Evolutionary conservation across 2,797 vertebrate genomes (phyloP), one percentile per base, ranked within the genome.

Genomic region (Meriones psammophilus): DNA sequence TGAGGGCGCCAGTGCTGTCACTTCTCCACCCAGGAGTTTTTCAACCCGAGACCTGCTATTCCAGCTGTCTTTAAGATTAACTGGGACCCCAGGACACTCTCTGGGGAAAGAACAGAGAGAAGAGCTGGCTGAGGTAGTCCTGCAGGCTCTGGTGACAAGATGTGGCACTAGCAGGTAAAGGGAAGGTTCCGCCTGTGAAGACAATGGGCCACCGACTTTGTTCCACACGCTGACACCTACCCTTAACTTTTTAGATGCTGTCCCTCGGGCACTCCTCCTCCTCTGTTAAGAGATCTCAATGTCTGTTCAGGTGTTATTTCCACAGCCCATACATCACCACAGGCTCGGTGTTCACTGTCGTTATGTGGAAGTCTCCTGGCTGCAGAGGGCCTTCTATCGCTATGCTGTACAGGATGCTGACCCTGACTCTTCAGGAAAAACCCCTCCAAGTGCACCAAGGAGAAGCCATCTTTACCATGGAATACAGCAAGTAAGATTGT

Each of bases 301-400:
- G 6, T 96, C 93, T 58, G 28, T 46, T 80, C 73, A 97, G 96
- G 96, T 97, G 97, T 95, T 96, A 97, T 56, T 96, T 97, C 80
- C 96, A 97, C 46, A 95, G 90, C 20, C 95, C 94, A 54, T 92
- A 89, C 18, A 50, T 97, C 56, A 95, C 80, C 54, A 60, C 85
- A 13, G 68, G 50, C 33, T 93, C 97, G 90, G 64, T 96, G 42
- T 97, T 98, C 87, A 95, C 95, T 62, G 96, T 96, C 26, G 71
- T 24, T 2, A 86, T 97, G 78, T 79, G 92, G 94, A 94, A 96
- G 76, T 22, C 83, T 20, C 86, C 97, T 83, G 95, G 79, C 87
- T 98, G 97, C 88, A 85, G 68, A 85, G 96, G 94, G n/a, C 94
- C 97, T 92, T 81, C 96, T 0, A 80, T 10, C 84, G 69, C 83